Evolutionary conservation across 2,797 vertebrate genomes (phyloP).

Genomic region (Monodelphis domestica): DNA sequence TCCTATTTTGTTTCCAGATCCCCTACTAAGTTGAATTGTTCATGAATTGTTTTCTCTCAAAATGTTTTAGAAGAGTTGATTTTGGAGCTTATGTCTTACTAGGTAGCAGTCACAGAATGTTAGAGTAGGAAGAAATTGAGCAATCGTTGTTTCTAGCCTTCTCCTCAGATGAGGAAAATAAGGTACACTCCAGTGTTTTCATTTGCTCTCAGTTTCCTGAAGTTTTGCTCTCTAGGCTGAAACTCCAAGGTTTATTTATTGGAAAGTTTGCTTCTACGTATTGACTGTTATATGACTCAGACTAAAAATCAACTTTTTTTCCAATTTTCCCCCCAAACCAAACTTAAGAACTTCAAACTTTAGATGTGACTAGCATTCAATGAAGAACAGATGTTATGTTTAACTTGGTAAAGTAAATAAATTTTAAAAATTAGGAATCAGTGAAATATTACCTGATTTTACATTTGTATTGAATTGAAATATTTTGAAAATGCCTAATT

Average conservation of each 20-base stretch:
- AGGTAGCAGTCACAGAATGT: neutral
- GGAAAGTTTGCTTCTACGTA: slow-evolving; percentile 54
- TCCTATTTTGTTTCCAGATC: neutral
- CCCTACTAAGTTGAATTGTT: neutral
- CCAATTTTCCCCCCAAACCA: slow-evolving; percentile 51
- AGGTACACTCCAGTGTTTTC: neutral
- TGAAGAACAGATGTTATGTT: slow-evolving; percentile 75
- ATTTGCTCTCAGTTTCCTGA: slow-evolving; percentile 10
- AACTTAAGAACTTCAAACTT: slow-evolving; percentile 61
- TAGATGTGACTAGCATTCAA: slow-evolving; percentile 59
- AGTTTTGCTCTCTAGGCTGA: slow-evolving; percentile 5
- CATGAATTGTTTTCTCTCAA: neutral
- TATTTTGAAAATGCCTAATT: slow-evolving; percentile 51
- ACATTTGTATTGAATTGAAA: slow-evolving; percentile 63
- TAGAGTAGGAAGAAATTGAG: neutral
- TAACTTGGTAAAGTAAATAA: slow-evolving; percentile 53
- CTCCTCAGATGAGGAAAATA: neutral
- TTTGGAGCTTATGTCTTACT: neutral
- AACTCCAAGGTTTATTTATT: slow-evolving; percentile 51
- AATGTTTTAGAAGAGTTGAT: neutral
- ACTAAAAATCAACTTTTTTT: slow-evolving; percentile 52
- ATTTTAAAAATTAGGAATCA: slow-evolving; percentile 70
- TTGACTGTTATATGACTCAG: slow-evolving; percentile 58
- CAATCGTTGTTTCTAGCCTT: neutral
- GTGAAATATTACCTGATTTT: slow-evolving; percentile 72